phyloP scores from a whole-genome alignment of 2,113 vertebrate genomes.

The Hemiscyllium ocellatum region DNA sequence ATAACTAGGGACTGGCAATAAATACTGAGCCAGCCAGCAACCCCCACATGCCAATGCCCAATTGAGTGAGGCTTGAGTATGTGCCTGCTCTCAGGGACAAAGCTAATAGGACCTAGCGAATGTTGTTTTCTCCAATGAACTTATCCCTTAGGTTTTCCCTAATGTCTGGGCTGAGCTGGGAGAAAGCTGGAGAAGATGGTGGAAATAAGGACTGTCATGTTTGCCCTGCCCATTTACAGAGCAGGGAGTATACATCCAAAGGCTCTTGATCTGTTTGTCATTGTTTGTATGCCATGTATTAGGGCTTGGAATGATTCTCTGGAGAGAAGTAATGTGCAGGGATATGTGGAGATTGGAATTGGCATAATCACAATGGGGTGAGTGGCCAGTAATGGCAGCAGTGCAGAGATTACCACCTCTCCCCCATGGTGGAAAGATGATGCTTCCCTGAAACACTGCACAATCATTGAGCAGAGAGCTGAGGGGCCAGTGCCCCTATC shows the following conservation, averaged over 20 bases:
- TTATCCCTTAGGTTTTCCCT: too few species aligned
- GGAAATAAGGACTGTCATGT: not conserved
- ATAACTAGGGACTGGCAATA: too few species aligned
- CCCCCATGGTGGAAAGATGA: not conserved
- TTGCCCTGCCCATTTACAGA: not conserved
- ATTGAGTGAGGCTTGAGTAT: too few species aligned
- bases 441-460: not conserved
- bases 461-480: not conserved
- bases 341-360: too few species aligned
- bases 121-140: not conserved
- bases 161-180: not conserved
- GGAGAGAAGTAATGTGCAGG: too few species aligned
- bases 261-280: not conserved
- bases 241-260: not conserved
- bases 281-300: not conserved
- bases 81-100: not conserved
- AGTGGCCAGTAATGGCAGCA: too few species aligned
- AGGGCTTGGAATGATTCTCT: too few species aligned
- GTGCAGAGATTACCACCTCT: not conserved
- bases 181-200: not conserved
- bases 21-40: too few species aligned
- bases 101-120: not conserved
- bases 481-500: not conserved
- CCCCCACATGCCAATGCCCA: too few species aligned
- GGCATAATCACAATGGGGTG: too few species aligned